These are phyloP conservation scores for Heteractis magnifica DNA, from an alignment of 92 coral and sea anemone genomes.

Conservation along the genomic window DNA sequence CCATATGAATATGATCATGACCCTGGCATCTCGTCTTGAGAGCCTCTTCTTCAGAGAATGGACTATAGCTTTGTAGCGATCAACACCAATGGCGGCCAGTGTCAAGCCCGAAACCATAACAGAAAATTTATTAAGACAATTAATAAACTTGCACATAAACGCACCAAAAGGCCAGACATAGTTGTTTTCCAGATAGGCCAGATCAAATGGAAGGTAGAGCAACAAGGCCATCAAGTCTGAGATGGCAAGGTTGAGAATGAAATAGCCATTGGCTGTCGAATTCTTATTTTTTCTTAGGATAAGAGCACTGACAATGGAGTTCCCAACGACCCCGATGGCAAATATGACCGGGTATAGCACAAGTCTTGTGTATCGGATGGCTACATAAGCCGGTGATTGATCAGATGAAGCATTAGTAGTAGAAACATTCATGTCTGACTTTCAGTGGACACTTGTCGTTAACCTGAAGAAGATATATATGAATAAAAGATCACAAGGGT, in stretches of 20 bases:
- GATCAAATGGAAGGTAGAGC: conserved; percentile 70
- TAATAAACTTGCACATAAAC: conserved; percentile 73
- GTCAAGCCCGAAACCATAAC: conserved; percentile 77
- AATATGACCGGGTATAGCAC: conserved; percentile 66
- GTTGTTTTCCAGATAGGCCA: conserved; percentile 69
- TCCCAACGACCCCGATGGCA: conserved; percentile 67
- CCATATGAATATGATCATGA: conserved; percentile 56
- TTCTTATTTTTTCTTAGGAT: conserved; percentile 53
- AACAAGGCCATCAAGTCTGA: conserved; percentile 72
- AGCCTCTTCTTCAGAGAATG: conserved; percentile 47
- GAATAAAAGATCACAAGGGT: conserved; percentile 1
- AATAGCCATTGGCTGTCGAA: conserved; percentile 70
- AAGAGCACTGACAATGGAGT: conserved; percentile 59
- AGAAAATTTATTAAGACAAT: conserved; percentile 56
- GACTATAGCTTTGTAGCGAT: conserved; percentile 73
- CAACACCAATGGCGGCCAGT: conserved; percentile 64
- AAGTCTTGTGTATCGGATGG: conserved; percentile 63
- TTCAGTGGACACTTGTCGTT: not conserved
- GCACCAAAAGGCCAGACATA: conserved; percentile 77
- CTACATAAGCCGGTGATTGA: conserved; percentile 25
- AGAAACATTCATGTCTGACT: conserved; percentile 12
- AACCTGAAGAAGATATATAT: not conserved
- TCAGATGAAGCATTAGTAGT: not conserved
- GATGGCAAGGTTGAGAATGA: conserved; percentile 71
- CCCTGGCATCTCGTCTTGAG: conserved; percentile 44